phyloP scores from a whole-genome alignment of 1,140 invertebrate genomes.

The Trichonephila inaurata region DNA sequence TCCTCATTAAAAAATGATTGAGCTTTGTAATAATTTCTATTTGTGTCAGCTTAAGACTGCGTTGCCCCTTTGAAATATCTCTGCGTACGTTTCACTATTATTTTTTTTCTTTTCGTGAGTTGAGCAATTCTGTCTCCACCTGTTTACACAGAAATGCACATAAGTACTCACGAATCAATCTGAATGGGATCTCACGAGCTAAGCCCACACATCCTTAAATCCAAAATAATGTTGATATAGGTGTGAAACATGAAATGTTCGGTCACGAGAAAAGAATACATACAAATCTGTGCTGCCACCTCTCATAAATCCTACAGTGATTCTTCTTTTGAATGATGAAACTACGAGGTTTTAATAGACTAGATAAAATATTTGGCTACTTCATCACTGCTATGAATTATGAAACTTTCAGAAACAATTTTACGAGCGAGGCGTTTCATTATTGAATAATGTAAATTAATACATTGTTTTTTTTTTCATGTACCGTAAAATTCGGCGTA shows the following conservation, averaged over 20 bases:
- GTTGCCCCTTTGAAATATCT: too few species aligned
- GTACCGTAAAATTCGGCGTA: too few species aligned
- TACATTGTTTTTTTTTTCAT: too few species aligned
- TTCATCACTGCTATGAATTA: background rate
- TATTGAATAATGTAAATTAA: too few species aligned
- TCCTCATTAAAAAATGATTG: too few species aligned
- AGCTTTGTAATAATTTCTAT: too few species aligned
- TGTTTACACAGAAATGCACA: constrained; percentile 19
- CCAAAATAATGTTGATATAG: constrained; percentile 32
- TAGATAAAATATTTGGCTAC: background rate
- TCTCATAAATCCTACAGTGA: background rate
- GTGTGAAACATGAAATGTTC: constrained; percentile 15
- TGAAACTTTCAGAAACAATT: background rate
- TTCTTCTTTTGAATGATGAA: background rate
- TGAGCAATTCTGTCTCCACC: background rate
- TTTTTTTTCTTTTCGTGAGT: background rate
- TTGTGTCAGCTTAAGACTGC: too few species aligned
- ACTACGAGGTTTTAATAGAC: background rate
- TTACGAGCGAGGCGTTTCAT: background rate
- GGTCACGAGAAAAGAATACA: background rate
- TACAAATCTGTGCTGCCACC: background rate
- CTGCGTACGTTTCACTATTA: background rate
- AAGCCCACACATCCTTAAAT: constrained; percentile 10
- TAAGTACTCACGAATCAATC: constrained; percentile 39
- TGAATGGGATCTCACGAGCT: background rate